A percentile compares a stretch with the other conserved stretches of the same genome.
Conservation (phyloP, 1,140 invertebrate species). For the Holotrichia oblita region DNA sequence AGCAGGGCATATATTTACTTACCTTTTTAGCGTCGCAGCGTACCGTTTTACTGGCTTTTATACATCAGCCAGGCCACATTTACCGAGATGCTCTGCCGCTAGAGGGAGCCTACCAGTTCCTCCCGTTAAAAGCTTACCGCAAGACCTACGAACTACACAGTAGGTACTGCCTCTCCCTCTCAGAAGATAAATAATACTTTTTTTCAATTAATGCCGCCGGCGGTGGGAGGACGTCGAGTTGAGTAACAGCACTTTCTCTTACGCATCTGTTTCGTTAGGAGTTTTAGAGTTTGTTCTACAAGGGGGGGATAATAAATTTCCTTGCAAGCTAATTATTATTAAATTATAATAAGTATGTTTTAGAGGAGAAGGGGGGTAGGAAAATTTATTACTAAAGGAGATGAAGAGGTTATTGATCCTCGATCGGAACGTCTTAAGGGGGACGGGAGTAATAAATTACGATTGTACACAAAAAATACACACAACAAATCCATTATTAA, state of each 20-base stretch:
- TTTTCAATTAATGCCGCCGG: neutral
- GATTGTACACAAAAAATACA: too few species aligned
- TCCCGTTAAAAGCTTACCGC: neutral
- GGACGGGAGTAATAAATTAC: too few species aligned
- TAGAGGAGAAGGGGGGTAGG: neutral
- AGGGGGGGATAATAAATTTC: neutral
- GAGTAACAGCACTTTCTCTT: neutral
- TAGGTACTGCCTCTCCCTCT: too few species aligned
- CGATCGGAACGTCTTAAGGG: too few species aligned
- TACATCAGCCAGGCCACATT: neutral
- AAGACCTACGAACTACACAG: neutral
- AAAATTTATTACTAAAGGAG: neutral
- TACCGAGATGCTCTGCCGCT: neutral
- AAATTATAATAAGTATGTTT: slow-evolving; percentile 17
- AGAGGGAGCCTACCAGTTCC: neutral
- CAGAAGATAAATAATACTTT: slow-evolving; percentile 14
- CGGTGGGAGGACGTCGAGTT: neutral
- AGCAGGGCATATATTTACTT: slow-evolving; percentile 1
- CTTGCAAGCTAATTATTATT: neutral
- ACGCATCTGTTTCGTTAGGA: neutral
- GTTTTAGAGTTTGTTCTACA: neutral
- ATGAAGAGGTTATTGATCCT: too few species aligned
- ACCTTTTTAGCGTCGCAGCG: neutral
- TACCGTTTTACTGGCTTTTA: neutral
- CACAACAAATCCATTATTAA: too few species aligned